Conservation (phyloP, 2,113 vertebrate species). For the Rhinolophus ferrumequinum region DNA sequence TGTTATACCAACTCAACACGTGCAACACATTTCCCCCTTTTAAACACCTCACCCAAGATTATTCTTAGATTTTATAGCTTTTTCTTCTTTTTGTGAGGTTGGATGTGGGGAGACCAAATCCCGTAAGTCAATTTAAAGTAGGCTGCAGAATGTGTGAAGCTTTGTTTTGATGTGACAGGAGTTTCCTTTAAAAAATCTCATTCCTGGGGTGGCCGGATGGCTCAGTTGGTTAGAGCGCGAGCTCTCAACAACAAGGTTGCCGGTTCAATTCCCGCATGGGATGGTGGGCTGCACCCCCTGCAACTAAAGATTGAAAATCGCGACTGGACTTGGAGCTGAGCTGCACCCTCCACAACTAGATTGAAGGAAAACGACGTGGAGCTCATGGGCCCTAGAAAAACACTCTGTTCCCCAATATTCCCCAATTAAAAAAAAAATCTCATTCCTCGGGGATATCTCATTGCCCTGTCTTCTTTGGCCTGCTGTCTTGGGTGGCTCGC, state of each 20-base stretch:
- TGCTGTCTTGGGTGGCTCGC: not conserved
- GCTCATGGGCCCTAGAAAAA: too few species aligned
- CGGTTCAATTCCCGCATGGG: too few species aligned
- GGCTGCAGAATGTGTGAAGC: not conserved
- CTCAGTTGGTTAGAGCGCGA: too few species aligned
- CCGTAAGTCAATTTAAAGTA: not conserved
- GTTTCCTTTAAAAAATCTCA: not conserved
- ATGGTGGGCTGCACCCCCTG: too few species aligned
- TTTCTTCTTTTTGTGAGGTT: not conserved
- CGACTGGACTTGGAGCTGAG: too few species aligned
- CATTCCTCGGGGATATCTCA: not conserved
- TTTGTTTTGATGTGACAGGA: not conserved
- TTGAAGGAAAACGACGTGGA: too few species aligned
- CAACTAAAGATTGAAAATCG: too few species aligned
- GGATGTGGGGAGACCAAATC: not conserved
- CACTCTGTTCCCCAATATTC: too few species aligned
- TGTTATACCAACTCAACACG: not conserved
- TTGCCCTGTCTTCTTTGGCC: not conserved
- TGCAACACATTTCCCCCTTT: not conserved
- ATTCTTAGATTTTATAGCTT: constrained; percentile 36
- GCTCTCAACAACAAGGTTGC: too few species aligned
- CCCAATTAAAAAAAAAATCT: too few species aligned
- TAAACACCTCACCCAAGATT: not conserved
- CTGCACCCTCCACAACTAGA: too few species aligned
- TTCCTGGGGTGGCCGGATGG: too few species aligned